Evolutionary conservation across 1,140 invertebrate genomes (phyloP).

Genomic region (Apis florea): DNA sequence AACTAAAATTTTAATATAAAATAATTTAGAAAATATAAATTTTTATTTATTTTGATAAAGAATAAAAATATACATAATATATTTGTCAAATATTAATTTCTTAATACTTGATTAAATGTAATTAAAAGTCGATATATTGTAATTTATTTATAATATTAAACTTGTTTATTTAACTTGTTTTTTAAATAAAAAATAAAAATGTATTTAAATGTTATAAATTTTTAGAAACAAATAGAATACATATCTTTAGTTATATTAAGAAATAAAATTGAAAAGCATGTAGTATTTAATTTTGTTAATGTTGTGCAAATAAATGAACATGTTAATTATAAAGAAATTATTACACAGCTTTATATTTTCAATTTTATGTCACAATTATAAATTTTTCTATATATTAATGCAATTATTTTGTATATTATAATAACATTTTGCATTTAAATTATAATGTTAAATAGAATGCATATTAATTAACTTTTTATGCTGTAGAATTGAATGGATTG

Average conservation of each 20-base stretch:
- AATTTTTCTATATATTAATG: slow-evolving; percentile 5
- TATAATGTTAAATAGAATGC: slow-evolving; percentile 20
- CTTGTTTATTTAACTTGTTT: not conserved
- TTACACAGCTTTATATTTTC: not conserved
- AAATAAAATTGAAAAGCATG: slow-evolving; percentile 18
- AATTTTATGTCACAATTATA: slow-evolving; percentile 4
- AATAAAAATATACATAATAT: slow-evolving; percentile 5
- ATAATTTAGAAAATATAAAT: not conserved
- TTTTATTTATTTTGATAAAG: not conserved
- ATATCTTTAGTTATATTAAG: not conserved
- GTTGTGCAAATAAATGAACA: not conserved
- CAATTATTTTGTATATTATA: slow-evolving; percentile 10
- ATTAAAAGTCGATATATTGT: not conserved
- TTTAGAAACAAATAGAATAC: not conserved
- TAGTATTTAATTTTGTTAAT: not conserved
- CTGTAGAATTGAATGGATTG: not conserved
- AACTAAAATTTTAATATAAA: not conserved
- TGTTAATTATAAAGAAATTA: not conserved
- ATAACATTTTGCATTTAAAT: slow-evolving; percentile 16
- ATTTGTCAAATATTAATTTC: slow-evolving; percentile 7
- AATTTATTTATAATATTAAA: not conserved
- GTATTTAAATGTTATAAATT: not conserved
- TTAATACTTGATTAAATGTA: not conserved
- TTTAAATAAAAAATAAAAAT: not conserved
- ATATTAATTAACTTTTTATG: not conserved